A percentile compares a stretch with the other conserved stretches of the same genome.
Conservation (phyloP, 2,113 vertebrate genomes). For the Pandion haliaetus region DNA sequence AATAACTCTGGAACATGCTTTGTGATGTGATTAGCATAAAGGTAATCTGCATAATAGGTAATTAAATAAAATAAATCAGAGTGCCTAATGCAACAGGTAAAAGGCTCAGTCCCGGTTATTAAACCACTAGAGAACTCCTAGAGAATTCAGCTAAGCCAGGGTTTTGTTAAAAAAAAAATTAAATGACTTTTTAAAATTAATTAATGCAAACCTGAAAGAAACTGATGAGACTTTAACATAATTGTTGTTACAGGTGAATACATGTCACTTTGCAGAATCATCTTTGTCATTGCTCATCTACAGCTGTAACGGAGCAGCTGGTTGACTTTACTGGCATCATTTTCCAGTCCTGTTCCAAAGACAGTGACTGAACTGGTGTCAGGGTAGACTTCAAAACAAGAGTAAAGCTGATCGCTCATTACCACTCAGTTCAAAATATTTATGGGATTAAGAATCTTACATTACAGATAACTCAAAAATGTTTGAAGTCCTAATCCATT, state of each 20-base stretch:
- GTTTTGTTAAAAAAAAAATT: background rate
- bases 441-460: background rate
- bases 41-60: background rate
- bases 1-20: background rate
- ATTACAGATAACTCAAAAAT: background rate
- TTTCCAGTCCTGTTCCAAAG: background rate
- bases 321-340: background rate
- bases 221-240: background rate
- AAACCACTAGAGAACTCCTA: background rate
- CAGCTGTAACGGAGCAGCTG: background rate
- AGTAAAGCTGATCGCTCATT: background rate
- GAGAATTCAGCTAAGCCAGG: background rate
- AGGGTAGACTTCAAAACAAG: background rate
- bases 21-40: background rate
- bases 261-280: background rate
- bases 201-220: background rate
- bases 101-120: background rate
- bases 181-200: background rate
- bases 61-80: background rate
- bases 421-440: background rate
- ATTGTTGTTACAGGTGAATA: background rate
- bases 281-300: background rate
- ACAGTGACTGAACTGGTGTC: background rate
- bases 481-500: background rate
- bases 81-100: background rate